phyloP scores from a whole-genome alignment of 2,113 vertebrate species.

The Harpagus bidentatus region DNA sequence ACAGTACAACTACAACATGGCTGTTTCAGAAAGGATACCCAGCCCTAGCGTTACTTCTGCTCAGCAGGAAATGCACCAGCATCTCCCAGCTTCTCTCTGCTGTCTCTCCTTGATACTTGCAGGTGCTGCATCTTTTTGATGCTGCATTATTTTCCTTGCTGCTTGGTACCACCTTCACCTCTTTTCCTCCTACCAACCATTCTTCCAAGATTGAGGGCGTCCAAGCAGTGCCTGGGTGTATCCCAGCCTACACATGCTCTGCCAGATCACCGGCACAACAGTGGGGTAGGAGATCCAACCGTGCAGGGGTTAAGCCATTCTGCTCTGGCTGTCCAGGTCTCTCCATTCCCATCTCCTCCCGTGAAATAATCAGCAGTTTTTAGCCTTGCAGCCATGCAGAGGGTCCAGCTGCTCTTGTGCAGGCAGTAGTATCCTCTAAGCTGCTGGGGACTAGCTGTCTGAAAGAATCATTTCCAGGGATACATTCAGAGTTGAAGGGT shows the following conservation, averaged over 20 bases:
- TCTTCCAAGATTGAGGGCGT: not conserved
- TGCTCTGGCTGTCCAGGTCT: not conserved
- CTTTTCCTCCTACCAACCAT: not conserved
- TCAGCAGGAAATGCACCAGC: not conserved
- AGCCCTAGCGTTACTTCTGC: not conserved
- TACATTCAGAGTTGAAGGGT: not conserved
- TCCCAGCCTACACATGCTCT: not conserved
- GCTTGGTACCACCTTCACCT: not conserved
- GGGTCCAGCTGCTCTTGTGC: slow-evolving; percentile 12
- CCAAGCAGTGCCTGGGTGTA: not conserved
- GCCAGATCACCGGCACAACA: not conserved
- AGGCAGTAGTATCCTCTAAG: not conserved
- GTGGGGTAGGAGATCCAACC: not conserved
- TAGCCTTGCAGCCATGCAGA: slow-evolving; percentile 8
- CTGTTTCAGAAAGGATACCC: not conserved
- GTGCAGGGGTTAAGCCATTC: not conserved
- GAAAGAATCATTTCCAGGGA: slow-evolving; percentile 11
- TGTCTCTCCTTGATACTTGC: not conserved
- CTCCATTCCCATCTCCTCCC: not conserved
- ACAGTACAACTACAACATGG: not conserved
- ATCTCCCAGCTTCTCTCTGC: not conserved
- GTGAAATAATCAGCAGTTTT: not conserved
- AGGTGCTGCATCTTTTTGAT: not conserved
- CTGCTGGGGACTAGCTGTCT: not conserved
- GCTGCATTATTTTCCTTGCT: not conserved